Base-by-base conservation (phyloP, 2,888 invertebrate species). In the Blastobasis lacticolella region DNA sequence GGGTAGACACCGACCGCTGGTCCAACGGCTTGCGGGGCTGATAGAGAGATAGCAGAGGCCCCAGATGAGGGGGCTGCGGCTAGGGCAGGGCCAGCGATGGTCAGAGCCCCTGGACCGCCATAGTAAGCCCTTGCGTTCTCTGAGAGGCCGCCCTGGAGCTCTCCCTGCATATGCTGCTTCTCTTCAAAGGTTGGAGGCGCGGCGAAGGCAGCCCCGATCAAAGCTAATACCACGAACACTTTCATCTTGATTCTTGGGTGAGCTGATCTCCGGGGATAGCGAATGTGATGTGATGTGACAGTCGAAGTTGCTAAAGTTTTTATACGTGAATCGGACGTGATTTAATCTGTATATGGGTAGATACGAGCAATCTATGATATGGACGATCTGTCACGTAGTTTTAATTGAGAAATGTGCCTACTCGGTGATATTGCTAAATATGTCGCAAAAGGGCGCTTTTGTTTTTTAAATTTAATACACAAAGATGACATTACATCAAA, bases 1-100 rank as follows among this genome's bases (percentile, higher is more conserved):
- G 68, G 66, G 59, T 66, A 68, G n/a, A 66, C 5, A 4, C 66
- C 66, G 0, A 66, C 47, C 0, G 64, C 66, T 4, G 60, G 48
- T 3, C 54, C 57, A 4, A 37, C 37, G 23, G 46, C 37, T 23
- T 10, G 51, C 7, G 45, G 9, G 10, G 38, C 49, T 1, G 46
- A 46, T 23, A 23, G 23, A 23, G 23, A 23, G 23, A 23, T 23
- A 2, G 2, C n/a, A 5, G 38, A 37, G 37, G n/a, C 8, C 6
- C 43, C 9, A 38, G 6, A 3, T 23, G 23, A 23, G 23, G 23
- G 23, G 3, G 23, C 23, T 23, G 23, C 23, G 2, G 23, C 23
- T 23, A 38, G 38, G 10, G 45, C 48, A 5, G 41, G n/a, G 8
- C 38, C 46, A 10, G 46, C 46, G 6, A 9, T 8, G 10, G 23